Conservation (phyloP, 2,888 invertebrate genomes). For the Zhuqinia jingwanae region DNA sequence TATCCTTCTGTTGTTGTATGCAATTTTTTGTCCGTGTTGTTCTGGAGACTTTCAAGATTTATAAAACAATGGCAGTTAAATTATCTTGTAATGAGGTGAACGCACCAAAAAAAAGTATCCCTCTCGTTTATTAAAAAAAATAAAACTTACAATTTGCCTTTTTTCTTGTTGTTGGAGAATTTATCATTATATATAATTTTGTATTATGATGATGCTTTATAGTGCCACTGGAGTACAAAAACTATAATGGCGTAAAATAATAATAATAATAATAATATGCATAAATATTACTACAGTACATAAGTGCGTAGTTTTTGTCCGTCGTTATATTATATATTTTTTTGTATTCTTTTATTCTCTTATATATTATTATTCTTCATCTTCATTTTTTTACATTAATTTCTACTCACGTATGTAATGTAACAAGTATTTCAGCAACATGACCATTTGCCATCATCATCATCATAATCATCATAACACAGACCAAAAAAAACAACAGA, state of each 20-base stretch:
- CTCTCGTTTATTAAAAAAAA: not conserved
- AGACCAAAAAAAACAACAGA: not conserved
- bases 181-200: too few relatives aligned
- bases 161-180: too few relatives aligned
- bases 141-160: too few relatives aligned
- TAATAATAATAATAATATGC: conserved; percentile 10
- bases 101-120: not conserved
- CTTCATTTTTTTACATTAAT: not conserved
- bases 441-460: too few relatives aligned
- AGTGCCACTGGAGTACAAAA: too few relatives aligned
- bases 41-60: not conserved
- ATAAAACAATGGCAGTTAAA: not conserved
- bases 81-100: conserved; percentile 19
- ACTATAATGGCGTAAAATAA: too few relatives aligned
- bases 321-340: not conserved
- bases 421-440: conserved; percentile 16
- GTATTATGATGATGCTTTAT: too few relatives aligned
- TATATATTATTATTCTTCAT: not conserved
- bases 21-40: too few relatives aligned
- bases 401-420: conserved; percentile 15
- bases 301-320: too few relatives aligned
- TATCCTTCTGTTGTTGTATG: not conserved
- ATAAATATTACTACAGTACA: not conserved
- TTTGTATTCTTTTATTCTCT: not conserved
- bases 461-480: too few relatives aligned